These are phyloP conservation scores for Ispidina lecontei DNA, from an alignment of 2,797 vertebrate genomes.

Conservation along the genomic window DNA sequence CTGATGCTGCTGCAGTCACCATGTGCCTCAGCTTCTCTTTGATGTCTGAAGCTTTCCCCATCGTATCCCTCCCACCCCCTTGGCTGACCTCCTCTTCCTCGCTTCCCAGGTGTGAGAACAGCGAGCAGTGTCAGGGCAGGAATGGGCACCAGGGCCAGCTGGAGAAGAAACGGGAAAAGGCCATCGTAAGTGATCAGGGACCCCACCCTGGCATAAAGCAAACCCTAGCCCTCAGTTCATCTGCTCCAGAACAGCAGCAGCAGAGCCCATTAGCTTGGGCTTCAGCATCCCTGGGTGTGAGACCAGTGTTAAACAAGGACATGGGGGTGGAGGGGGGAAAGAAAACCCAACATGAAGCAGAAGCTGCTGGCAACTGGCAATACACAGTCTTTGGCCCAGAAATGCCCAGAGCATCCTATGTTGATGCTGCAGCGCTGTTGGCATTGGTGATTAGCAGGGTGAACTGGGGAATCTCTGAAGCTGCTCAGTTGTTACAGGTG, in stretches of 20 bases:
- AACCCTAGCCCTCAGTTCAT: neutral
- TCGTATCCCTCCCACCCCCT: neutral
- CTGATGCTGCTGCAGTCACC: neutral
- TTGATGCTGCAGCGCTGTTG: neutral
- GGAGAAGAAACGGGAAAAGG: conserved; percentile 80
- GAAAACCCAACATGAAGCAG: neutral
- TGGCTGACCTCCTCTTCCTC: conserved; percentile 44
- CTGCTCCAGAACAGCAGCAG: neutral
- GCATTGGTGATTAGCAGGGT: neutral
- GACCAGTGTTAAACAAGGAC: conserved; percentile 5
- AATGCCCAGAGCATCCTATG: neutral
- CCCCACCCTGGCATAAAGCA: neutral
- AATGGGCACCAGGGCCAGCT: conserved; percentile 68
- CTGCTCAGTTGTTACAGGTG: neutral
- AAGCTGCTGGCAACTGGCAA: neutral
- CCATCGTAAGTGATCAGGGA: conserved; percentile 79
- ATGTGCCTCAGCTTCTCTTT: neutral
- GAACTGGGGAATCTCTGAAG: conserved; percentile 15
- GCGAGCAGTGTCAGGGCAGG: conserved; percentile 71
- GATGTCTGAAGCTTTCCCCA: neutral
- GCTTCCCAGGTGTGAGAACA: conserved; percentile 76
- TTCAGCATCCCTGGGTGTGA: neutral
- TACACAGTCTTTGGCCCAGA: neutral
- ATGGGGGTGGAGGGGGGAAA: neutral
- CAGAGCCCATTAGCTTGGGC: neutral